Evolutionary conservation across 2,113 vertebrate species (phyloP), one percentile per base, ranked within the genome.

Genomic region (Podarcis raffonei): DNA sequence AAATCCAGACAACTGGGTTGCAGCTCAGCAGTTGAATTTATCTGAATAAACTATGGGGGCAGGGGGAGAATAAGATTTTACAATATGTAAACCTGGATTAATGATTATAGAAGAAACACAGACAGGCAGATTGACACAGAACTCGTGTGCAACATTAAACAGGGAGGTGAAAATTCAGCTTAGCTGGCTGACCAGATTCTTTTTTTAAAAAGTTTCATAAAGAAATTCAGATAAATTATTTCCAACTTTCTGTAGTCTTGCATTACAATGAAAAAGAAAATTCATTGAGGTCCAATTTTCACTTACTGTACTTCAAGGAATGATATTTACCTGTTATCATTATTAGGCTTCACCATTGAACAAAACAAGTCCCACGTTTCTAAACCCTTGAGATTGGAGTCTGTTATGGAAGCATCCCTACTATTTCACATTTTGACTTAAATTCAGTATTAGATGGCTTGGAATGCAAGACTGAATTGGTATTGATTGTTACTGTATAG

Each of bases 401-500:
- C 57, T 92, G 37, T 86, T 87, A 90, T 5, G 5, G 78, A 91
- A 65, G 22, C 82, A 89, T 90, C 23, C 16, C 87, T 89, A 6
- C 81, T 84, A 57, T 23, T 69, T 79, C 78, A 77, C 32, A 71
- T 48, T 88, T 15, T 77, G 7, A 90, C 68, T 18, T 66, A 95
- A 90, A 94, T 86, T 94, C 82, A 92, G 0, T 83, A 85, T 93
- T 85, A 65, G 20, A 89, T 89, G 87, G 69, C 83, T 87, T 86
- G 84, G 92, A 93, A 79, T n/a, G 20, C 84, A 91, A 39, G 77
- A 71, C n/a, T 68, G 39, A 95, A 93, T 87, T 93, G 92, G 83
- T 93, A 93, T 81, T 32, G 69, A 85, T 80, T 30, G 42, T 71
- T 89, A 81, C 69, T 83, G 77, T 20, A 1, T 59, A 85, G 85